phyloP scores from a whole-genome alignment of 1,140 invertebrate genomes.

The Chrysomallon squamiferum region DNA sequence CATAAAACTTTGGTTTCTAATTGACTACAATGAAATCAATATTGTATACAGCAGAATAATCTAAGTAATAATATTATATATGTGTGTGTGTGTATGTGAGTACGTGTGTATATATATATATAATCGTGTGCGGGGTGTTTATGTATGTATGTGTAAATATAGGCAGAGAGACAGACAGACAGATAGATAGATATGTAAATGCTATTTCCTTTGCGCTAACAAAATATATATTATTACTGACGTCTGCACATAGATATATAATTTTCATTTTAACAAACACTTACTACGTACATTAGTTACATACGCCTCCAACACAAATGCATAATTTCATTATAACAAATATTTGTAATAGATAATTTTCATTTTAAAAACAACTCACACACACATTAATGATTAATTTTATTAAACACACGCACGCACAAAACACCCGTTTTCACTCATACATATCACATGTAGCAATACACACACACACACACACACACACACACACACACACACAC shows the following conservation, averaged over 20 bases:
- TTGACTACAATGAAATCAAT: no score
- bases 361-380: not conserved
- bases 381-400: not conserved
- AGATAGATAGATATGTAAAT: no score
- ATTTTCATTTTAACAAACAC: not conserved
- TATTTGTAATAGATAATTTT: not conserved
- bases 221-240: not conserved
- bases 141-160: no score
- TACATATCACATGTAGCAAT: not conserved
- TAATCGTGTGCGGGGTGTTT: no score
- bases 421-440: not conserved
- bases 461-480: slow-evolving; percentile 1
- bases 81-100: no score
- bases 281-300: not conserved
- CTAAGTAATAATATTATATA: no score
- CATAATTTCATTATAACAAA: not conserved
- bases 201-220: no score
- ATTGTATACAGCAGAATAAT: no score
- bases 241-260: not conserved
- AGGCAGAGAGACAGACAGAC: no score
- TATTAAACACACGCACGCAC: not conserved
- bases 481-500: not conserved
- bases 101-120: no score
- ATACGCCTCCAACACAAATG: not conserved
- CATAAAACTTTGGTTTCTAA: no score